These are phyloP conservation scores for Origma solitaria DNA, from an alignment of 2,113 vertebrate species.

Conservation along the genomic window DNA sequence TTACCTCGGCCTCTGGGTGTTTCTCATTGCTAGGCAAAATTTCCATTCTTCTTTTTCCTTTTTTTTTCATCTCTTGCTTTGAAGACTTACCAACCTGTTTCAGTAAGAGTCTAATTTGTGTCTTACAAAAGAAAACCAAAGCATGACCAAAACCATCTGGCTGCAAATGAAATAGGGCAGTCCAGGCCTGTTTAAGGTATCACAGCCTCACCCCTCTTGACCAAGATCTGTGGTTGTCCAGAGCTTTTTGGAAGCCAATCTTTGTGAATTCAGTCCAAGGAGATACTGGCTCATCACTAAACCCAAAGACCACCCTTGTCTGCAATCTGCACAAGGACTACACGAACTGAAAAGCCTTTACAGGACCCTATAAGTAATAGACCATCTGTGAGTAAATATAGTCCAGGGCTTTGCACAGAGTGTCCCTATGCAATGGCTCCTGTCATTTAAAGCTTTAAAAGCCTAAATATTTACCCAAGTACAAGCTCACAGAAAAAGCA, in stretches of 20 bases:
- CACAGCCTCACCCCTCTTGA: accelerated
- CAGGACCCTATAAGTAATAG: background rate
- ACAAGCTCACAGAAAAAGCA: constrained; percentile 18
- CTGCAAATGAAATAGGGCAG: background rate
- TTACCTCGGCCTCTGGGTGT: background rate
- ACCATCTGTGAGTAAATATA: constrained; percentile 40
- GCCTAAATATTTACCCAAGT: constrained; percentile 59
- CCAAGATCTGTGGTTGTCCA: background rate
- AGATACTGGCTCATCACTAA: accelerated
- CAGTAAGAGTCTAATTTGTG: background rate
- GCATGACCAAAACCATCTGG: background rate
- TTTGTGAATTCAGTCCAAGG: background rate
- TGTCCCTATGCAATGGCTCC: background rate
- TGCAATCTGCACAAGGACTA: background rate
- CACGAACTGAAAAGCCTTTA: background rate
- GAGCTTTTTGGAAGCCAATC: background rate
- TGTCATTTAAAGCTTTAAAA: constrained; percentile 50
- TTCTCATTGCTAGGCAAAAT: background rate
- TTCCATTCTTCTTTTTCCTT: background rate
- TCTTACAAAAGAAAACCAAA: background rate
- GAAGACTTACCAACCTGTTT: background rate
- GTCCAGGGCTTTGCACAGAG: background rate
- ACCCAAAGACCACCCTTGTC: background rate
- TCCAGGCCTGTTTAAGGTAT: background rate
- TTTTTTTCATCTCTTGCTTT: accelerated